These are phyloP conservation scores for Psylliodes chrysocephalus DNA, from an alignment of 2,888 invertebrate species.

Conservation along the genomic window DNA sequence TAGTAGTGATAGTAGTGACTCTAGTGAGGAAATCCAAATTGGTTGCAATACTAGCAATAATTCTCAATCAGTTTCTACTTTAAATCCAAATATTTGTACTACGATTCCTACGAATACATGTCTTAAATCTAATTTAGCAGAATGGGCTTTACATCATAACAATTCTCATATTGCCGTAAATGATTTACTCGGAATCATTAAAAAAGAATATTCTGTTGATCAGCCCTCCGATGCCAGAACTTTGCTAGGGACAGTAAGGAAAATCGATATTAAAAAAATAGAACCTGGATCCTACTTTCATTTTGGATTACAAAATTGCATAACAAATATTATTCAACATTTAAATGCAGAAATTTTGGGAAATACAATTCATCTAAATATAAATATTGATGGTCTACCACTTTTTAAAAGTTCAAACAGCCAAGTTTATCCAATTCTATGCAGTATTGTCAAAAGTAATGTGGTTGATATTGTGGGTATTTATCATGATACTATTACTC, in stretches of 20 bases:
- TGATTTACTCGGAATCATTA: slow-evolving; percentile 11
- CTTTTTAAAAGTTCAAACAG: slow-evolving; percentile 27
- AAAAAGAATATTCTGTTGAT: neutral
- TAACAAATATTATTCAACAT: neutral
- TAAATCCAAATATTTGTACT: too few relatives aligned
- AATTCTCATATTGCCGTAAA: slow-evolving; percentile 20
- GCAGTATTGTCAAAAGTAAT: neutral
- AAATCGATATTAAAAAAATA: neutral
- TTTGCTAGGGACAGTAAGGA: slow-evolving; percentile 14
- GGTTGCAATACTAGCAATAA: too few relatives aligned
- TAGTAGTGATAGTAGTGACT: too few relatives aligned
- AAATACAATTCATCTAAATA: neutral
- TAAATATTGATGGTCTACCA: slow-evolving; percentile 29
- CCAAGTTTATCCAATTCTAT: slow-evolving; percentile 29
- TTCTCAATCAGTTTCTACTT: too few relatives aligned
- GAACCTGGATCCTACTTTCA: slow-evolving; percentile 23
- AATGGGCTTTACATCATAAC: slow-evolving; percentile 19
- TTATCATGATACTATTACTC: too few relatives aligned
- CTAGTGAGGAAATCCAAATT: too few relatives aligned
- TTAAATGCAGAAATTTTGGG: neutral
- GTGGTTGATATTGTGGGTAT: slow-evolving; percentile 19
- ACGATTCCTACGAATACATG: too few relatives aligned
- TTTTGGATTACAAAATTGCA: slow-evolving; percentile 15
- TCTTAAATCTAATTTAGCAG: neutral
- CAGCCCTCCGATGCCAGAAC: slow-evolving; percentile 15